A percentile compares a stretch with the other conserved stretches of the same genome.
phyloP scores from a whole-genome alignment of 2,797 vertebrate genomes.

The Takifugu ocellatus region DNA sequence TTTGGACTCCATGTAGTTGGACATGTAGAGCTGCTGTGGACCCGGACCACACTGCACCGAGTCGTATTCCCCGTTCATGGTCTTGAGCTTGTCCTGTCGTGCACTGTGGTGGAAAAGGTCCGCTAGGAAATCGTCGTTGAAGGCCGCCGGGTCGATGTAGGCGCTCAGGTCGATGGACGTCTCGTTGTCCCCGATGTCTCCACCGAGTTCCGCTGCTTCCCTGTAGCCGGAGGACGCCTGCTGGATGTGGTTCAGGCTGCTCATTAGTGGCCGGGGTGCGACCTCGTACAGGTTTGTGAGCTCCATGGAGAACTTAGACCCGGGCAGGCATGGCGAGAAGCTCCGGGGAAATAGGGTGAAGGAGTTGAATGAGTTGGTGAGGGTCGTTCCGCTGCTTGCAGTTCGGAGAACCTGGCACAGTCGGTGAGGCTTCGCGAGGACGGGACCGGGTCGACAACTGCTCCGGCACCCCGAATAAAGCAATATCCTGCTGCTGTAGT shows the following conservation, averaged over 20 bases:
- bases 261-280: slow-evolving; percentile 87
- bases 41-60: slow-evolving; percentile 53
- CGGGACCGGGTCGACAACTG: background rate
- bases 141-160: slow-evolving; percentile 94
- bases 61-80: slow-evolving; percentile 81
- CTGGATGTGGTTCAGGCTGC: slow-evolving; percentile 70
- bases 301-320: slow-evolving; percentile 93
- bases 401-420: background rate
- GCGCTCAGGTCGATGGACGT: slow-evolving; percentile 97
- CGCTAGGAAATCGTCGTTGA: slow-evolving; percentile 98
- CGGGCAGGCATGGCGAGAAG: slow-evolving; percentile 86
- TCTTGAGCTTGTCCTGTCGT: slow-evolving; percentile 82
- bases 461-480: background rate
- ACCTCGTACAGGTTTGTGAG: slow-evolving; percentile 94
- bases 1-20: slow-evolving; percentile 83
- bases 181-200: slow-evolving; percentile 94
- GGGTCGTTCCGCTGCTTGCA: background rate
- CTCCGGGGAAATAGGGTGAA: slow-evolving; percentile 84
- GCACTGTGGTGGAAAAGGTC: slow-evolving; percentile 94
- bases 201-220: slow-evolving; percentile 80
- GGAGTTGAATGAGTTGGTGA: background rate
- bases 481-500: slow-evolving; percentile 42
- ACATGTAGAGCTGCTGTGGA: slow-evolving; percentile 73
- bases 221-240: slow-evolving; percentile 81
- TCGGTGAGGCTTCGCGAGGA: background rate